A percentile compares a stretch with the other conserved stretches of the same genome.
These are phyloP conservation scores for Thamnophis elegans DNA, from an alignment of 2,797 vertebrate genomes.

Conservation along the genomic window DNA sequence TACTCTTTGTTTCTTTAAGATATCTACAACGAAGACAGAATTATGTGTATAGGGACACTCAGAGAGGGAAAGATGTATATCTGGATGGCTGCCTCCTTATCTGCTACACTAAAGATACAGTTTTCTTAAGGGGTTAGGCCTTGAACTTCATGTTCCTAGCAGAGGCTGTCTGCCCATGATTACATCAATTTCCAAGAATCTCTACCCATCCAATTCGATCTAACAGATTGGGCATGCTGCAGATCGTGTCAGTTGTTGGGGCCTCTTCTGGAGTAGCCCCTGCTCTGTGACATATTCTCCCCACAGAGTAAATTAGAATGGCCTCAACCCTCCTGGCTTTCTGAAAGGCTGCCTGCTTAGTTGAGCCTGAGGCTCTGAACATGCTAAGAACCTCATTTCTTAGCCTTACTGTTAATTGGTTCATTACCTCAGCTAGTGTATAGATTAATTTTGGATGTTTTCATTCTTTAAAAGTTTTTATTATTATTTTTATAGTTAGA, in stretches of 20 bases:
- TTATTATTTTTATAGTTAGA: background rate
- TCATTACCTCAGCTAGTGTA: background rate
- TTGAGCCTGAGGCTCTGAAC: background rate
- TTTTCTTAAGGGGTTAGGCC: background rate
- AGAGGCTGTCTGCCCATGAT: background rate
- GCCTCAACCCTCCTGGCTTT: background rate
- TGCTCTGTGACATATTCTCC: background rate
- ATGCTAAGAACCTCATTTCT: background rate
- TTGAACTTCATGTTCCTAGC: background rate
- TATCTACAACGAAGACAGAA: background rate
- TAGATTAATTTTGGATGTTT: background rate
- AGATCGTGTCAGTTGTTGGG: background rate
- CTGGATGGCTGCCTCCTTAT: background rate
- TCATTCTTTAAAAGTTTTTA: background rate
- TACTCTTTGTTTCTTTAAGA: background rate
- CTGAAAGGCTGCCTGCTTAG: background rate
- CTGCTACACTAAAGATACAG: background rate
- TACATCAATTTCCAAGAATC: background rate
- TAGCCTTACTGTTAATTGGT: background rate
- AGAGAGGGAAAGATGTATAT: background rate
- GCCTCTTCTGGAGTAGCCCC: background rate
- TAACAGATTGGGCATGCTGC: background rate
- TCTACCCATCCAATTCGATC: background rate
- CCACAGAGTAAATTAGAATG: background rate
- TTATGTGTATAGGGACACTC: background rate